Evolutionary conservation across 2,888 invertebrate species (phyloP), one percentile per base, ranked within the genome.

Genomic region (Aplocera efformata): DNA sequence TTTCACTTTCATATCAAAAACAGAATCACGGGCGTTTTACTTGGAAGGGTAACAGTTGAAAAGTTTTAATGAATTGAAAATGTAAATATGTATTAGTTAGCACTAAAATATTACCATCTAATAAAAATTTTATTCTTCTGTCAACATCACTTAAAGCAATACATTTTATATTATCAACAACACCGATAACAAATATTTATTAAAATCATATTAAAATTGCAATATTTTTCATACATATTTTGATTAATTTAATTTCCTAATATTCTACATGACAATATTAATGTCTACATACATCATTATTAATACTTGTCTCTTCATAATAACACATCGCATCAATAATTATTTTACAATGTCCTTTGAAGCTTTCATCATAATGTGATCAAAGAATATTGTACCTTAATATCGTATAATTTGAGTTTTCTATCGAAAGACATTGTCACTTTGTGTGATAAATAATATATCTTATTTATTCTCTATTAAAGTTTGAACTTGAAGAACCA

Each of bases 401-500:
- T 38, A 8, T 22, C 21, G 28, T 31, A 3, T 34, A 1, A 1
- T 6, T 22, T 22, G 22, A 22, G 6, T 7, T 31, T 7, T n/a
- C 5, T 31, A 21, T 33, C 9, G 6, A 17, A 13, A n/a, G 8
- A 17, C 6, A 25, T 33, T 17, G 13, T 31, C 13, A 26, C 22
- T 33, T 7, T 13, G 22, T 31, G 11, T 22, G 35, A 21, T 21
- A 25, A 29, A 56, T 55, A 50, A 42, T 55, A 35, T 51, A 57
- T 48, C 76, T 90, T 91, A 96, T 88, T 97, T 96, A 83, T 97
- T 96, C 79, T 97, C 97, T 51, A 98, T 97, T 46, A 98, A 89
- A 60, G 95, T 94, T 84, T 98, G 98, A 52, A 98, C 91, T 84
- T 96, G 95, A 43, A 94, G 88, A 6, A 98, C 96, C 49, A 98